Base-by-base conservation (phyloP, 2,888 invertebrate genomes). In the Andrena hattorfiana region DNA sequence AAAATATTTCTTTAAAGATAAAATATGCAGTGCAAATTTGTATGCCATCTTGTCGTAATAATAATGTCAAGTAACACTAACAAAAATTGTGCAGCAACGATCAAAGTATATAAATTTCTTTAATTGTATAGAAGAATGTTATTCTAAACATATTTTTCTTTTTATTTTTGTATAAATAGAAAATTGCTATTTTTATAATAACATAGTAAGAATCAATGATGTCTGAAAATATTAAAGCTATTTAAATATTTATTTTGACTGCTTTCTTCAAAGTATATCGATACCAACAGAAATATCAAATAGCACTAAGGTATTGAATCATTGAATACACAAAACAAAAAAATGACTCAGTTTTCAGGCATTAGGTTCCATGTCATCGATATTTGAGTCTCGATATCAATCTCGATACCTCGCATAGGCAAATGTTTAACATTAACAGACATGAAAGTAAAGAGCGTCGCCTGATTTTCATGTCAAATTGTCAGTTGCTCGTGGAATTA, bases 381-480 rank as follows among this genome's bases (percentile, higher is more conserved):
- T 81, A 73, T 7, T 30, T 42, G 26, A 69, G 64, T 77, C 42
- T 81, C 81, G 77, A 81, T 77, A 56, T 48, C 2, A 48, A 20
- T 6, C 26, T 78, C 78, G 78, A 82, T 75, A 71, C 20, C 42
- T 79, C 74, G 79, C 56, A 23, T 1, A 54, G 6, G 30, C 54
- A 73, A 8, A 62, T 74, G 48, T 62, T 60, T 60, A 56, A 32
- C 30, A 23, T 64, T 30, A 66, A 54, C 23, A 10, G 26, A 13
- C 23, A 60, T 23, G 10, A 32, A 54, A 48, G 35, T 0, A 60
- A 77, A 23, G 4, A 48, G 2, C 20, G 20, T 28, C 10, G 6
- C 1, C 26, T 23, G 10, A 51, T 54, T 68, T 20, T 13, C 16
- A 16, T 4, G 42, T 48, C 23, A 73, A 81, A 64, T 62, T 68